Base-by-base conservation (phyloP, 2,888 invertebrate species). In the Podabrus alpinus region DNA sequence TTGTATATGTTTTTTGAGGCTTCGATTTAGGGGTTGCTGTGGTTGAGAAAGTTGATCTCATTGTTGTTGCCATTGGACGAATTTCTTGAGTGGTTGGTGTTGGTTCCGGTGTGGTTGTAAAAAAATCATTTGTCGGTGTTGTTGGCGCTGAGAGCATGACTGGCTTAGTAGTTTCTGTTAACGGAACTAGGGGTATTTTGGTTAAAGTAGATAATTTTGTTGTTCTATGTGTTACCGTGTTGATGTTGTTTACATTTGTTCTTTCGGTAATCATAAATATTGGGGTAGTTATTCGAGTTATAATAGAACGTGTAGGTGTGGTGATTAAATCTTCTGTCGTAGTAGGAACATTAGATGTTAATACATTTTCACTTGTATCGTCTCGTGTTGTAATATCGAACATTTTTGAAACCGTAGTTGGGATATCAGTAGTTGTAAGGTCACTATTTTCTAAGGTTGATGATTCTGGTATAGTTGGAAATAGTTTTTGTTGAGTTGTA, bases 331-430 rank as follows among this genome's bases (percentile, higher is more conserved):
- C 45, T 45, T 45, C 45, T 45, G 45, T n/a, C 7, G 9, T 45
- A 45, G n/a, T 45, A 9, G 1, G 9, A 9, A n/a, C 9, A 45
- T 45, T n/a, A n/a, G 45, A 45, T 7, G 45, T 45, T n/a, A n/a
- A n/a, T 45, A 45, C 1, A 45, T 45, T 45, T 45, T 45, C n/a
- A n/a, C 7, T 16, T 9, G 64, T 21, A 1, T 15, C 64, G 45
- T 70, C 10, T 19, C 9, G 9, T 2, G 16, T 62, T 62, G 62
- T 15, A 88, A 85, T 88, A 89, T 11, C 88, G 88, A 74, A 88
- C 13, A 21, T n/a, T 64, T 68, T 68, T 15, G 71, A 15, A 68
- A 60, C 59, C 15, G 68, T 17, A 15, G 7, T 45, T 9, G 15
- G 2, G n/a, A 17, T 15, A 29, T 68, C 15, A 5, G 16, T 62